Base-by-base conservation (phyloP, 35 echinoderm and acorn worm species). In the Acanthaster planci region DNA sequence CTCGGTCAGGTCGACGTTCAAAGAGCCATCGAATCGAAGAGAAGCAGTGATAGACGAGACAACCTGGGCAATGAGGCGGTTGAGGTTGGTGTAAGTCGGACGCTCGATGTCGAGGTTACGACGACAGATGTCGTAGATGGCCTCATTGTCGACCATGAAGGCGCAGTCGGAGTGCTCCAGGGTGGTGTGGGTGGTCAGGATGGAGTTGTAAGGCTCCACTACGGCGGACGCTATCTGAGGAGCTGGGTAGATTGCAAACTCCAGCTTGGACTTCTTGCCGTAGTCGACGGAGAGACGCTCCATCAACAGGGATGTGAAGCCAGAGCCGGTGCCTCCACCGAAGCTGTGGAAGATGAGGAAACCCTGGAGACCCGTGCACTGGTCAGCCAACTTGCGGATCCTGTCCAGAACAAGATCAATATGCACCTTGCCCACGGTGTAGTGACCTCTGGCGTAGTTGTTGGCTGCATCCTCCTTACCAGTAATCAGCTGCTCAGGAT, bases 401-500 rank as follows among this genome's bases (percentile, higher is more conserved):
- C 89, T 82, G 53, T 86, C 72, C 23, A 91, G 29, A 12, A 60
- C 89, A 22, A 77, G 23, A 1, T 91, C 89, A 39, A 91, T 79
- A 14, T 79, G 82, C 30, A 37, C 76, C 12, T 80, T 83, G 10
- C 88, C 88, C 1, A 90, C 81, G 29, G 92, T 90, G 76, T 89
- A 93, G 76, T 93, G 92, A 68, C 92, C 92, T 40, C 92, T 89
- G 80, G 91, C 91, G 72, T 84, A 93, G 86, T 93, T 93, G 68
- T 93, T 93, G 51, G 91, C 91, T 8, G 86, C 92, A 86, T 93
- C 92, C 77, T 93, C 92, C 67, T 90, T 94, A 42, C 92, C 92
- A 12, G 88, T 87, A 47, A 94, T 90, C 84, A 94, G 51, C 84
- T 94, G 92, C 67, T 94, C 92, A 59, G 92, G 92, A 38, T 90